These are phyloP conservation scores for Stigmatopora nigra DNA, from an alignment of 2,113 vertebrate species.

Conservation along the genomic window DNA sequence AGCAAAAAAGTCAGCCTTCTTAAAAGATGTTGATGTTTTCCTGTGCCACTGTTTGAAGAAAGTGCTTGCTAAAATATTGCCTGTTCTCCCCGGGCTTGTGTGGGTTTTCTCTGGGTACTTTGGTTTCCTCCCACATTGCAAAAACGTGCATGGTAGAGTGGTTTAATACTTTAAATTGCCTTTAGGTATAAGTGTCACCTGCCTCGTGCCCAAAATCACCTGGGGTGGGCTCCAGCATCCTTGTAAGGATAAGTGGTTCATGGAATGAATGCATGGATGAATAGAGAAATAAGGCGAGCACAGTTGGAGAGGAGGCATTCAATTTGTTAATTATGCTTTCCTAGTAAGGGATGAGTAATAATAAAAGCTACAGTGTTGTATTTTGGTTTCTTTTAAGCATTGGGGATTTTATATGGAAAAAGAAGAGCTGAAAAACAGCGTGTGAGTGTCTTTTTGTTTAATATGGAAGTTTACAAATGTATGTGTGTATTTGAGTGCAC, in stretches of 20 bases:
- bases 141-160: too few relatives aligned
- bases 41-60: too few relatives aligned
- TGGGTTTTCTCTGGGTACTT: too few relatives aligned
- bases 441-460: conserved; percentile 10
- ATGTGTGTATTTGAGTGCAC: conserved; percentile 18
- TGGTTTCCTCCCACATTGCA: too few relatives aligned
- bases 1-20: too few relatives aligned
- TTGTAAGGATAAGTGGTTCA: too few relatives aligned
- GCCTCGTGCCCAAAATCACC: too few relatives aligned
- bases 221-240: too few relatives aligned
- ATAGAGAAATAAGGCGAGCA: background rate
- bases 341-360: background rate
- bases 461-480: conserved; percentile 17
- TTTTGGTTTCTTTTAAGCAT: background rate
- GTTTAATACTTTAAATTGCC: too few relatives aligned
- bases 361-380: background rate
- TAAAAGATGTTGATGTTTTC: too few relatives aligned
- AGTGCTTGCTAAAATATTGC: too few relatives aligned
- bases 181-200: too few relatives aligned
- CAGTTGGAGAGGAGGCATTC: background rate
- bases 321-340: background rate
- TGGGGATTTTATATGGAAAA: background rate
- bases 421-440: background rate
- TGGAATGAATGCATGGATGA: background rate
- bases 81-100: background rate